These are phyloP conservation scores for Eucidaris tribuloides DNA, from an alignment of 35 echinoderm and acorn worm genomes.

Conservation along the genomic window DNA sequence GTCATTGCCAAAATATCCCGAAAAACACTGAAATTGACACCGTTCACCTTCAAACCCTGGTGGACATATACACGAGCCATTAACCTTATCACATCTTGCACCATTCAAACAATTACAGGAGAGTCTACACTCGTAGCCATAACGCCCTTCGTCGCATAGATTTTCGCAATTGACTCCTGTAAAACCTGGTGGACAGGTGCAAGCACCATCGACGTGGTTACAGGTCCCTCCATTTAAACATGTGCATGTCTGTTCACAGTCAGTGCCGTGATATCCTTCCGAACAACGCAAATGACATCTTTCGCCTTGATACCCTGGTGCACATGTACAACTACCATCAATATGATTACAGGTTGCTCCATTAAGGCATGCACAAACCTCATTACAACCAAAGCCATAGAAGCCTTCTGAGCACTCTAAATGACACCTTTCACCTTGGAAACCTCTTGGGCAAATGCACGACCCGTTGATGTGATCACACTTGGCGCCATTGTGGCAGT, in stretches of 20 bases:
- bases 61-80: slow-evolving; percentile 59
- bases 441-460: slow-evolving; percentile 74
- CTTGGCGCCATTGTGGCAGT: slow-evolving; percentile 47
- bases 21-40: slow-evolving; percentile 58
- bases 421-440: slow-evolving; percentile 48
- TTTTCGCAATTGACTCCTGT: slow-evolving; percentile 40
- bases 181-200: slow-evolving; percentile 76
- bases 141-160: slow-evolving; percentile 45
- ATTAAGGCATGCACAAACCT: slow-evolving; percentile 68
- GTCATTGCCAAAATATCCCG: slow-evolving; percentile 57
- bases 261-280: slow-evolving; percentile 47
- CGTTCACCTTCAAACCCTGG: slow-evolving; percentile 63
- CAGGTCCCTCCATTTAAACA: slow-evolving; percentile 77
- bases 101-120: slow-evolving; percentile 67
- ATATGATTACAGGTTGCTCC: slow-evolving; percentile 57
- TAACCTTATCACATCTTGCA: slow-evolving; percentile 39
- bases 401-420: slow-evolving; percentile 45
- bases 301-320: slow-evolving; percentile 50
- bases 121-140: slow-evolving; percentile 47
- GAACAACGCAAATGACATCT: slow-evolving; percentile 51
- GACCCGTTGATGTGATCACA: slow-evolving; percentile 58
- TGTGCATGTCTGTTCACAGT: slow-evolving; percentile 56
- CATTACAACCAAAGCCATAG: slow-evolving; percentile 50
- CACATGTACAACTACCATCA: slow-evolving; percentile 65
- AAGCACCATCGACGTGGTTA: slow-evolving; percentile 59